Percentiles rank a stretch among this genome's conserved stretches.
These are phyloP conservation scores for Reinhardtius hippoglossoides DNA, from an alignment of 2,113 vertebrate species.

Conservation along the genomic window DNA sequence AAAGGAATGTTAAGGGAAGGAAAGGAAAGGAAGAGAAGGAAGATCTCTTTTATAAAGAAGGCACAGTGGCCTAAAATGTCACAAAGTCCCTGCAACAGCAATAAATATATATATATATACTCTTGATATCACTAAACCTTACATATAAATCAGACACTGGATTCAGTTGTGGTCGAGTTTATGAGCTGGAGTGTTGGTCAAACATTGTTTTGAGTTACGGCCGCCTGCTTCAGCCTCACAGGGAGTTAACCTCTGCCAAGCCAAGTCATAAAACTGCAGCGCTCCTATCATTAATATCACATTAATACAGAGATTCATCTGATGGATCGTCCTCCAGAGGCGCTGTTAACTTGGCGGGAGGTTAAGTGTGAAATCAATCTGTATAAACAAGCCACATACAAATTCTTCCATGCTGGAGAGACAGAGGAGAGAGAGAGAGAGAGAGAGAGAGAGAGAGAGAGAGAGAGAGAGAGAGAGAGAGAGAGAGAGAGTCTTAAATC, in stretches of 20 bases:
- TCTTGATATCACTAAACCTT: slow-evolving; percentile 47
- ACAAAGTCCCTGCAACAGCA: not conserved
- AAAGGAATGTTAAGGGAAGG: too few relatives aligned
- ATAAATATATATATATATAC: not conserved
- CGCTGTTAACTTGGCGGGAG: slow-evolving; percentile 60
- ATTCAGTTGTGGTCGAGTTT: slow-evolving; percentile 25
- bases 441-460: not conserved
- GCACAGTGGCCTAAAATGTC: not conserved
- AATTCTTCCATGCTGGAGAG: slow-evolving; percentile 36
- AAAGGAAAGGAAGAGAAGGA: not conserved
- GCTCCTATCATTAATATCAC: slow-evolving; percentile 77
- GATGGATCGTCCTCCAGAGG: slow-evolving; percentile 66
- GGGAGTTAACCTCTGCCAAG: slow-evolving; percentile 46
- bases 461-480: not conserved
- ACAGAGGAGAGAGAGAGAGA: not conserved
- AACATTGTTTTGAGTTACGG: slow-evolving; percentile 51
- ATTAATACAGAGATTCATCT: slow-evolving; percentile 76
- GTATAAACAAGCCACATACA: slow-evolving; percentile 78
- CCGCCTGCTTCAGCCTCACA: slow-evolving; percentile 25
- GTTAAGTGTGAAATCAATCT: slow-evolving; percentile 84
- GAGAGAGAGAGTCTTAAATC: slow-evolving; percentile 56
- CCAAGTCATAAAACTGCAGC: slow-evolving; percentile 42
- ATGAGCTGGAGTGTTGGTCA: slow-evolving; percentile 10
- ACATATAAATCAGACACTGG: slow-evolving; percentile 38
- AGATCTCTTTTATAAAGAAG: not conserved